Evolutionary conservation across 2,888 invertebrate genomes (phyloP).

Genomic region (Liopterus haemorrhoidalis): DNA sequence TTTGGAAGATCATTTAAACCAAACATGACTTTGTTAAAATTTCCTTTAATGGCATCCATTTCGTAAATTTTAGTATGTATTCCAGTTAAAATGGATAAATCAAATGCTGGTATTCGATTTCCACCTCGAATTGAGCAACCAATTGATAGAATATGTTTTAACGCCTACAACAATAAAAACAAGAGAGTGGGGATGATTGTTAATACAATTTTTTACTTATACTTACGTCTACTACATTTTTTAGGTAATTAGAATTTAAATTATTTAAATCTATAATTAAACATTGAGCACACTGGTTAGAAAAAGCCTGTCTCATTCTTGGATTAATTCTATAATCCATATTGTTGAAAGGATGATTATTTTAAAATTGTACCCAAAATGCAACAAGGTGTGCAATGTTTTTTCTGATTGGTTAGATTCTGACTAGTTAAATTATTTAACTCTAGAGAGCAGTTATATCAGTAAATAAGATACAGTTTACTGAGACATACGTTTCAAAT

Average conservation of each 20-base stretch:
- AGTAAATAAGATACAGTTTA: no score
- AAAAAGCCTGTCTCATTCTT: slow-evolving; percentile 18
- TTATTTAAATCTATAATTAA: slow-evolving; percentile 17
- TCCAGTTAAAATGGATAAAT: slow-evolving; percentile 14
- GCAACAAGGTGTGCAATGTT: no score
- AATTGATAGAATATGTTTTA: slow-evolving; percentile 13
- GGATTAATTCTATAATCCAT: no score
- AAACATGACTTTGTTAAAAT: slow-evolving; percentile 15
- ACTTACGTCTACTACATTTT: slow-evolving; percentile 17
- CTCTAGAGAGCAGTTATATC: no score
- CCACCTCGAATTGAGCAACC: slow-evolving; percentile 19
- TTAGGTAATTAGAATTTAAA: slow-evolving; percentile 10
- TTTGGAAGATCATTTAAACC: slow-evolving; percentile 10
- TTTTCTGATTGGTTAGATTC: no score
- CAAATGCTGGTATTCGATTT: slow-evolving; percentile 15
- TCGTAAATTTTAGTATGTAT: slow-evolving; percentile 12
- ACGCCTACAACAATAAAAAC: slow-evolving; percentile 10
- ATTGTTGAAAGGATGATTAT: no score
- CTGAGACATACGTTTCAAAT: slow-evolving; percentile 15
- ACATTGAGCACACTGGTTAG: slow-evolving; percentile 17
- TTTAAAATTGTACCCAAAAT: no score
- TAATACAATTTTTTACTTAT: slow-evolving; percentile 8
- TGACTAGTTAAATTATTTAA: no score
- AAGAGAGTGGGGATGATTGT: slow-evolving; percentile 2
- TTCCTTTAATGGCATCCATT: slow-evolving; percentile 15